Conservation (phyloP, 2,113 vertebrate genomes). For the Abramis brama region DNA sequence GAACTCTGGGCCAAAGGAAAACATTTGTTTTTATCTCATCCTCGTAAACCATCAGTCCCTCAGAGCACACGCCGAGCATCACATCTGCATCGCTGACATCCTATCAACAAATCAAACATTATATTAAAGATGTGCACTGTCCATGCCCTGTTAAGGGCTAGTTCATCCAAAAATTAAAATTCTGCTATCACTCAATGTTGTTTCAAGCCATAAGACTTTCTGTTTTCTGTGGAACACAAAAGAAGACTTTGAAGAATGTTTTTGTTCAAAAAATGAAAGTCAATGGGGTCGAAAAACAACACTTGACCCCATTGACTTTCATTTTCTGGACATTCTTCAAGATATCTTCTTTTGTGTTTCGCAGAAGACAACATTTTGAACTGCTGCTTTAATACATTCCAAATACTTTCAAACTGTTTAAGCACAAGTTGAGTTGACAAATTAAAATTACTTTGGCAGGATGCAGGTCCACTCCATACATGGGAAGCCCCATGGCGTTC, state of each 20-base stretch:
- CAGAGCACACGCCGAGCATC: slow-evolving; percentile 92
- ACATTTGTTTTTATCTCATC: slow-evolving; percentile 94
- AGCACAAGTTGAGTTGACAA: background rate
- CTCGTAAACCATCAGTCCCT: slow-evolving; percentile 94
- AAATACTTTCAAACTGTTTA: background rate
- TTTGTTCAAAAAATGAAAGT: too few relatives aligned
- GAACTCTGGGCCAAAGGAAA: slow-evolving; percentile 95
- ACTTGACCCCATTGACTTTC: background rate
- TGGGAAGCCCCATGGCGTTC: slow-evolving; percentile 93
- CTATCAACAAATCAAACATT: slow-evolving; percentile 66
- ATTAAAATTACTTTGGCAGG: slow-evolving; percentile 87
- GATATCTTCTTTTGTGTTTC: background rate
- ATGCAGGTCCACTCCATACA: slow-evolving; percentile 97
- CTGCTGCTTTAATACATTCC: background rate
- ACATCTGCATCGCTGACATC: slow-evolving; percentile 93
- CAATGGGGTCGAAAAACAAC: background rate
- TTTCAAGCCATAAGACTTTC: too few relatives aligned
- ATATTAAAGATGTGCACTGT: background rate
- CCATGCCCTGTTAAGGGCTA: background rate
- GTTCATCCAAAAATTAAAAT: background rate
- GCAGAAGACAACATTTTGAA: background rate
- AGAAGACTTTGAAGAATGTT: too few relatives aligned
- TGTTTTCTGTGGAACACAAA: too few relatives aligned
- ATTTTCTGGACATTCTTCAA: background rate
- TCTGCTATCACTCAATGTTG: background rate